Evolutionary conservation across 2,888 invertebrate species (phyloP).

Genomic region (Drosophila seclusa): DNA sequence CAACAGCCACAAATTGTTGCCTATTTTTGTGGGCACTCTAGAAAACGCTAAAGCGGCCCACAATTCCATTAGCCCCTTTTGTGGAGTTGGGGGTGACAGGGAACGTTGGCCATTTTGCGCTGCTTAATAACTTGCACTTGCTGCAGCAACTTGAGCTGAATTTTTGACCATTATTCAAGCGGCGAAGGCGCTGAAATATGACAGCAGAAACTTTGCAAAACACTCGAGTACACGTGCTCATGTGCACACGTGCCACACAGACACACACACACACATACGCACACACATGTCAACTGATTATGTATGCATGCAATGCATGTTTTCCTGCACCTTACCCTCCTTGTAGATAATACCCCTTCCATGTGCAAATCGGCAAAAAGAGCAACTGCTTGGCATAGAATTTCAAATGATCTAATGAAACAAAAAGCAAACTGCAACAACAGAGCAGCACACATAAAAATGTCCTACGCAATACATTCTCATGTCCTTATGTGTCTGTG

Average conservation of each 20-base stretch:
- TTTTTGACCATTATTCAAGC: constrained; percentile 58
- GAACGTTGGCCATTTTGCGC: constrained; percentile 41
- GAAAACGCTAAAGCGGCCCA: constrained; percentile 13
- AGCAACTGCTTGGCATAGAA: constrained; percentile 71
- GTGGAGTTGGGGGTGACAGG: neutral
- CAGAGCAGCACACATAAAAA: constrained; percentile 5
- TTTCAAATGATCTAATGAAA: constrained; percentile 75
- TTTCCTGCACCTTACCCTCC: neutral
- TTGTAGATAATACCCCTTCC: neutral
- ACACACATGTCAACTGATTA: constrained; percentile 42
- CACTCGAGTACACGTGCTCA: constrained; percentile 15
- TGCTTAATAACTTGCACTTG: constrained; percentile 62
- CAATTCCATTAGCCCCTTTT: constrained; percentile 36
- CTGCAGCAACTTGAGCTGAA: constrained; percentile 43
- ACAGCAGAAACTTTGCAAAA: constrained; percentile 8
- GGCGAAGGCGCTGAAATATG: constrained; percentile 45
- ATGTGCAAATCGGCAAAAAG: constrained; percentile 64
- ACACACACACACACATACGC: constrained; percentile 2
- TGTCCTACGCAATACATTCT: neutral
- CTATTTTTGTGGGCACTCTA: constrained; percentile 38
- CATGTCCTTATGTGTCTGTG: neutral
- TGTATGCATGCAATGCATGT: constrained; percentile 54
- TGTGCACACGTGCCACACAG: constrained; percentile 12
- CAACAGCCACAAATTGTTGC: constrained; percentile 40
- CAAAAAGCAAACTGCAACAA: constrained; percentile 32